Percentiles rank a stretch among this genome's conserved stretches.
Conservation (phyloP, 2,888 invertebrate genomes). For the Cheilosia vulpina region DNA sequence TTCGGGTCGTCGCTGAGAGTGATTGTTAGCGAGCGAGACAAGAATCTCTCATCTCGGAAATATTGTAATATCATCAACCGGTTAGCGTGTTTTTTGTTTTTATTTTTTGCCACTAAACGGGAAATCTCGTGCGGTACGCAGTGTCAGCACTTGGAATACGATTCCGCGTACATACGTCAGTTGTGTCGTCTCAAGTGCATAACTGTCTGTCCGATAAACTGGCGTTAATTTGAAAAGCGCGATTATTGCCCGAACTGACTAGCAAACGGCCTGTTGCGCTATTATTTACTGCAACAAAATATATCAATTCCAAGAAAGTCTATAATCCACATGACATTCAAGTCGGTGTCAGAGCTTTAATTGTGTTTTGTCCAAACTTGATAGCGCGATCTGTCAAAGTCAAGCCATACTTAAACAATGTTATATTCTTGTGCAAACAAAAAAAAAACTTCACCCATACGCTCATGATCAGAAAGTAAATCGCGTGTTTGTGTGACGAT, state of each 20-base stretch:
- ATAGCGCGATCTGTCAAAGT: conserved; percentile 10
- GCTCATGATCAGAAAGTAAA: background rate
- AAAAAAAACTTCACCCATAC: conserved; percentile 51
- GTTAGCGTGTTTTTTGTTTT: conserved; percentile 61
- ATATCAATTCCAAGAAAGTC: background rate
- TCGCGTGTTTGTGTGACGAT: conserved; percentile 15
- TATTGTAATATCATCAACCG: conserved; percentile 65
- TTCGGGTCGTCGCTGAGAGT: conserved; percentile 71
- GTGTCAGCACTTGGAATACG: conserved; percentile 48
- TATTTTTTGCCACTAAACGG: conserved; percentile 15
- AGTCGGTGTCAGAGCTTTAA: background rate
- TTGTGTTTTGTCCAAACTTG: background rate
- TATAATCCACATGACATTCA: background rate
- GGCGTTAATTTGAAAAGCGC: conserved; percentile 9
- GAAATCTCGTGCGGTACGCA: conserved; percentile 15
- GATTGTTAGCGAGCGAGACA: conserved; percentile 61
- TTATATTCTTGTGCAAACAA: background rate
- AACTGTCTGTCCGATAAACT: background rate
- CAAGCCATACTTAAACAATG: conserved; percentile 13
- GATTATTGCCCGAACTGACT: conserved; percentile 17
- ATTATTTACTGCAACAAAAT: background rate
- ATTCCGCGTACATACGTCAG: conserved; percentile 44
- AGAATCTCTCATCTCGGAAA: conserved; percentile 38
- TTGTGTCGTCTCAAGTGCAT: conserved; percentile 17
- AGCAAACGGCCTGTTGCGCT: conserved; percentile 12